Conservation (phyloP, 2,888 invertebrate genomes). For the Pristionchus exspectatus region DNA sequence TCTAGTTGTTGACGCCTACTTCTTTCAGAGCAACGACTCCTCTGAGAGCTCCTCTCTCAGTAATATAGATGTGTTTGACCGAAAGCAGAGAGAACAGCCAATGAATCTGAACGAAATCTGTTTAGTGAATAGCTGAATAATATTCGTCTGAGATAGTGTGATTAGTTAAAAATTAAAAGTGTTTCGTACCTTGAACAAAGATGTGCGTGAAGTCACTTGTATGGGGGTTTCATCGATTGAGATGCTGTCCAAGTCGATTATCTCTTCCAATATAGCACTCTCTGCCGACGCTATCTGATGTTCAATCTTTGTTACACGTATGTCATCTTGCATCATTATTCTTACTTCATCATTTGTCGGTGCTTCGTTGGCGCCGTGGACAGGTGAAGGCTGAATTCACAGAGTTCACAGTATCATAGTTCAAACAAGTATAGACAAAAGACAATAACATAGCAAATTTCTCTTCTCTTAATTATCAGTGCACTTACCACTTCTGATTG, state of each 20-base stretch:
- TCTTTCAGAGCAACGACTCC: constrained; percentile 25
- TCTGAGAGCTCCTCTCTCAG: constrained; percentile 10
- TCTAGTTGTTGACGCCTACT: neutral
- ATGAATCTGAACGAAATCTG: neutral
- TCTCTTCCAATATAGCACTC: neutral
- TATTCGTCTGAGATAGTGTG: no score
- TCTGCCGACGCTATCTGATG: neutral
- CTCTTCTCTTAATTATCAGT: no score
- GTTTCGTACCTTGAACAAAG: constrained; percentile 4
- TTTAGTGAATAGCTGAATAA: no score
- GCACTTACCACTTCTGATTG: neutral
- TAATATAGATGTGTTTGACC: neutral
- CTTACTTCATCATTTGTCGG: neutral
- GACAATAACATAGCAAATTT: no score
- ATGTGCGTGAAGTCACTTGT: constrained; percentile 4
- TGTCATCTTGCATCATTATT: neutral
- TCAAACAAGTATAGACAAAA: no score
- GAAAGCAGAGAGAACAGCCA: constrained; percentile 20
- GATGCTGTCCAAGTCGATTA: constrained; percentile 18
- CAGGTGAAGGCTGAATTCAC: neutral
- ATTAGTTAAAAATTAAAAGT: neutral
- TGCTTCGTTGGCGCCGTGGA: neutral
- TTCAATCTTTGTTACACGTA: neutral
- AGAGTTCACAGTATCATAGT: no score
- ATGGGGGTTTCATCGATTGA: constrained; percentile 31